Evolutionary conservation across 2,797 vertebrate genomes (phyloP), one percentile per base, ranked within the genome.

Genomic region (Anguilla obscura): DNA sequence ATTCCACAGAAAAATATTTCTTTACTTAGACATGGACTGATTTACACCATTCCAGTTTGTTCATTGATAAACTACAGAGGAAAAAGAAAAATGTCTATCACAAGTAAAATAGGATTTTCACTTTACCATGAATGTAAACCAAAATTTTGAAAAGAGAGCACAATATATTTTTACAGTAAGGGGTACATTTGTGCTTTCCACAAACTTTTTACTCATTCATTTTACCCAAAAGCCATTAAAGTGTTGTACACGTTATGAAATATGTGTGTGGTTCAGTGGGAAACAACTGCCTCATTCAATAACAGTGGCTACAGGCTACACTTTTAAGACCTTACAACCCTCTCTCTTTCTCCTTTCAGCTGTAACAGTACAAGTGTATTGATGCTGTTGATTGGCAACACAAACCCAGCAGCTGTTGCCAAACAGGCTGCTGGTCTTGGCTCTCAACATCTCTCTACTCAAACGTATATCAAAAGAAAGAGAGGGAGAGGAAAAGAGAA

Each of bases 401-500:
- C 18, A 85, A 88, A 69, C 5, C 4, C 80, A 86, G 60, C 87
- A 88, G 87, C 82, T 90, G 87, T 91, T 86, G 89, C 60, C 85
- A 91, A 85, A 76, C 86, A 27, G 40, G 50, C 8, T 86, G 50
- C 52, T 52, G 45, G 56, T 27, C 36, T 14, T 48, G 18, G 45
- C 40, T 82, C 86, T 76, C 79, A 16, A 30, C 40, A 54, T 60
- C 83, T 58, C 63, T 54, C 69, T 18, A 54, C 88, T 69, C 48
- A 80, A 58, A 27, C 74, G 1, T 45, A 66, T 58, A 84, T 14
- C 18, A 74, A 74, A 36, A 87, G 30, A 82, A 66, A 71, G 45
- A 84, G 33, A 36, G 69, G 83, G 58, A 45, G 71, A 82, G 58
- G 18, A 85, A 33, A 74, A 80, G 63, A 45, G 69, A 85, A 45